These are phyloP conservation scores for Molossus molossus DNA, from an alignment of 2,797 vertebrate species.

Conservation along the genomic window DNA sequence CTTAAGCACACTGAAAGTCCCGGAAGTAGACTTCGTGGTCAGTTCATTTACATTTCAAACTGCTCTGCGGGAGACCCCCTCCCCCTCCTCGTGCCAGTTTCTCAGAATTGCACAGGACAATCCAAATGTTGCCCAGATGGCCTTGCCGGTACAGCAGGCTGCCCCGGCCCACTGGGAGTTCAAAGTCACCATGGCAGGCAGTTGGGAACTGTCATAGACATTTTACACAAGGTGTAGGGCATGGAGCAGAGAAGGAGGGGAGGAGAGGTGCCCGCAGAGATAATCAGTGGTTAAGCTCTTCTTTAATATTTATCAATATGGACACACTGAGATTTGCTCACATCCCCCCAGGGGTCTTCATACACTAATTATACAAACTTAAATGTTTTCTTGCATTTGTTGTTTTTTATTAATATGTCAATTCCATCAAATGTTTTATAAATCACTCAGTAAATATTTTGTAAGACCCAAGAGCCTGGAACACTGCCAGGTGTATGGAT, in stretches of 20 bases:
- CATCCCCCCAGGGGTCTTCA: background rate
- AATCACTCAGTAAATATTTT: slow-evolving; percentile 20
- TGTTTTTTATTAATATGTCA: slow-evolving; percentile 9
- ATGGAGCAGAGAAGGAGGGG: no score
- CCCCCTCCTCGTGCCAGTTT: background rate
- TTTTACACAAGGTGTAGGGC: background rate
- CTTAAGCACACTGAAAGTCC: background rate
- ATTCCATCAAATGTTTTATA: background rate
- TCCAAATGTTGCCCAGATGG: background rate
- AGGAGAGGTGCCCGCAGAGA: background rate
- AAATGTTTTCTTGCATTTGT: slow-evolving; percentile 16
- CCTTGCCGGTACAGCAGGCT: background rate
- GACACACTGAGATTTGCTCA: slow-evolving; percentile 39
- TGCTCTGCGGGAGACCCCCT: background rate
- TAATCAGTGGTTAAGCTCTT: background rate
- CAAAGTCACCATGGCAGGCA: background rate
- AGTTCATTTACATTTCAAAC: background rate
- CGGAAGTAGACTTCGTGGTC: background rate
- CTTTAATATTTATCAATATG: background rate
- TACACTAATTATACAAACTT: background rate
- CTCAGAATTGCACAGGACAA: background rate
- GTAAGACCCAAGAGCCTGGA: background rate
- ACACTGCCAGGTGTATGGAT: slow-evolving; percentile 15
- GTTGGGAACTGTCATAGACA: background rate
- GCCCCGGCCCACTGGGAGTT: background rate